phyloP scores from a whole-genome alignment of 2,113 vertebrate genomes.

The Patagioenas fasciata region DNA sequence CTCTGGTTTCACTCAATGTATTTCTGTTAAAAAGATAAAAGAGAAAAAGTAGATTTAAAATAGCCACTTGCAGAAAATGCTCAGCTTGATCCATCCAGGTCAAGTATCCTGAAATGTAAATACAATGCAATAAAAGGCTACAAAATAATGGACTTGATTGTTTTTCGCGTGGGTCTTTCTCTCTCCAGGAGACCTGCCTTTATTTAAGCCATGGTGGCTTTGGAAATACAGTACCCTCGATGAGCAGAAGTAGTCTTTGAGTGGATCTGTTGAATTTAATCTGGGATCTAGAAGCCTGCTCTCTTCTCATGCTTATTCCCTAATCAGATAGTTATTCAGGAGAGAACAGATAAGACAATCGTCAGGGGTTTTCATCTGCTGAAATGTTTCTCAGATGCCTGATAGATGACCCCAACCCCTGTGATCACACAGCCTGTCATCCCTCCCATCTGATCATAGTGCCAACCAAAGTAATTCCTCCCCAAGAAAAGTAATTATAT shows the following conservation, averaged over 20 bases:
- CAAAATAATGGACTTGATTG: not conserved
- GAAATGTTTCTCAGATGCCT: not conserved
- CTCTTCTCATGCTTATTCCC: not conserved
- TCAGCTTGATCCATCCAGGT: not conserved
- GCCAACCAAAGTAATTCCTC: not conserved
- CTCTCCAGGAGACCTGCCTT: not conserved
- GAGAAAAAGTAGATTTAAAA: not conserved
- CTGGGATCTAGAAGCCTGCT: not conserved
- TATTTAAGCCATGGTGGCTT: not conserved
- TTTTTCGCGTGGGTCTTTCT: constrained; percentile 15
- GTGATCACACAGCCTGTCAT: not conserved
- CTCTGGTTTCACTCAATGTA: not conserved
- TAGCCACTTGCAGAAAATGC: not conserved
- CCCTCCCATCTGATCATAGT: not conserved
- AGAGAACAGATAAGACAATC: not conserved
- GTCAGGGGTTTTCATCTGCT: not conserved
- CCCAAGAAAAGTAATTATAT: not conserved
- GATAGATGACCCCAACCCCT: not conserved
- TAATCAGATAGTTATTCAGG: not conserved
- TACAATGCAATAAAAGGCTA: not conserved
- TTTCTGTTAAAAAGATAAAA: not conserved
- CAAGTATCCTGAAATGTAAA: not conserved
- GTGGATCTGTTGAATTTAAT: not conserved
- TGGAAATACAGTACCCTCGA: not conserved
- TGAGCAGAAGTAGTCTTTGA: not conserved